phyloP scores from a whole-genome alignment of 2,888 invertebrate species.

The Idaea straminata region DNA sequence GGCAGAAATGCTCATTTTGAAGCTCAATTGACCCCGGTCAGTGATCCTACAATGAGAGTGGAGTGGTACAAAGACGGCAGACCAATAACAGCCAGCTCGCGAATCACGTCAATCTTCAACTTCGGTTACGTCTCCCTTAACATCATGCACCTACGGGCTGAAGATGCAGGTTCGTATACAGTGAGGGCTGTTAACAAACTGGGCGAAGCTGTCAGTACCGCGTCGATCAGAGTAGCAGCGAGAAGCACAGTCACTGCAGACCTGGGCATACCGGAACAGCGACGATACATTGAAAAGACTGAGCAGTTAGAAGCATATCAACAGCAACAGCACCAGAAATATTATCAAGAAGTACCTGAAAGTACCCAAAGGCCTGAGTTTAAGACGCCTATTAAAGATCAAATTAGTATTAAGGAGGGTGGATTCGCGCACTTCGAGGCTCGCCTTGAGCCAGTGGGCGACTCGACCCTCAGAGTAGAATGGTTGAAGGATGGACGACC shows the following conservation, averaged over 20 bases:
- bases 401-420: constrained; percentile 92
- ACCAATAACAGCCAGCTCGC: constrained; percentile 97
- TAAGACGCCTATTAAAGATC: constrained; percentile 93
- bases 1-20: constrained; percentile 96
- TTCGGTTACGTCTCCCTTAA: constrained; percentile 99
- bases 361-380: constrained; percentile 90
- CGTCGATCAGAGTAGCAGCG: constrained; percentile 86
- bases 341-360: constrained; percentile 89
- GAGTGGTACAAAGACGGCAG: constrained; percentile 98
- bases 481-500: constrained; percentile 96
- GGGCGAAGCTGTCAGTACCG: constrained; percentile 93
- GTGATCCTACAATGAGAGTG: constrained; percentile 95
- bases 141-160: constrained; percentile 98
- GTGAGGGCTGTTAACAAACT: constrained; percentile 94
- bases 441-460: constrained; percentile 94
- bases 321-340: constrained; percentile 88
- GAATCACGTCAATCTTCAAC: constrained; percentile 98
- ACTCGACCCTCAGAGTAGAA: constrained; percentile 92
- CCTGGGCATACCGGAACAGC: constrained; percentile 93
- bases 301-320: constrained; percentile 95
- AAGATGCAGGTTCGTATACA: constrained; percentile 97
- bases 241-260: constrained; percentile 92
- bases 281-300: constrained; percentile 94
- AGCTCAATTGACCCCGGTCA: constrained; percentile 94
- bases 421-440: constrained; percentile 98